These are phyloP conservation scores for Leucophenga maculata DNA, from an alignment of 2,888 invertebrate genomes.

Conservation along the genomic window DNA sequence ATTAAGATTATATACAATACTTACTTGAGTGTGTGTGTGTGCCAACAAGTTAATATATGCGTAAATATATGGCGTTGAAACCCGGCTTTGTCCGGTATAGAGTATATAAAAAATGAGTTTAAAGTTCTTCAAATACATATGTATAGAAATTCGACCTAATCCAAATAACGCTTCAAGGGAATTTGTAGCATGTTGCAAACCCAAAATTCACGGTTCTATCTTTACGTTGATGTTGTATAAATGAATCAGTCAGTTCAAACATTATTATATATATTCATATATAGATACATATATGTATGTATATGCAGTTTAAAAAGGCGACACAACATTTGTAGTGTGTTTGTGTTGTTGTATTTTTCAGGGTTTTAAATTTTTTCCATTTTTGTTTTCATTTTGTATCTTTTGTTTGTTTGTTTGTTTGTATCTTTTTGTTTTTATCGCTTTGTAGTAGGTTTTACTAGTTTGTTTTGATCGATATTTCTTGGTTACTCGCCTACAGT, in stretches of 20 bases:
- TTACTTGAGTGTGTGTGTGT: background rate
- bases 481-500: constrained; percentile 28
- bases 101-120: too few species aligned
- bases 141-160: too few species aligned
- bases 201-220: too few species aligned
- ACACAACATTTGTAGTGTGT: background rate
- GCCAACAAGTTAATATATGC: background rate
- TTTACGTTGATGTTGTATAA: too few species aligned
- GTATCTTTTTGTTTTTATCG: constrained; percentile 38
- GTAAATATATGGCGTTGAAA: too few species aligned
- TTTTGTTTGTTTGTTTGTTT: constrained; percentile 31
- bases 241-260: too few species aligned
- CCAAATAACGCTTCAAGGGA: too few species aligned
- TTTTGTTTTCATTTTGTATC: constrained; percentile 38
- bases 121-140: too few species aligned
- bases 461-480: constrained; percentile 59
- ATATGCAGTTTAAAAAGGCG: background rate
- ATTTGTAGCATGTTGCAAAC: too few species aligned
- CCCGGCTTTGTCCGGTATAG: too few species aligned
- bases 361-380: constrained; percentile 16
- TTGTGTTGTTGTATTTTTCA: background rate
- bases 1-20: constrained; percentile 12
- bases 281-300: constrained; percentile 19
- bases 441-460: constrained; percentile 50
- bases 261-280: background rate